Base-by-base conservation (phyloP, 2,888 invertebrate genomes). In the Drosophila pullipes region DNA sequence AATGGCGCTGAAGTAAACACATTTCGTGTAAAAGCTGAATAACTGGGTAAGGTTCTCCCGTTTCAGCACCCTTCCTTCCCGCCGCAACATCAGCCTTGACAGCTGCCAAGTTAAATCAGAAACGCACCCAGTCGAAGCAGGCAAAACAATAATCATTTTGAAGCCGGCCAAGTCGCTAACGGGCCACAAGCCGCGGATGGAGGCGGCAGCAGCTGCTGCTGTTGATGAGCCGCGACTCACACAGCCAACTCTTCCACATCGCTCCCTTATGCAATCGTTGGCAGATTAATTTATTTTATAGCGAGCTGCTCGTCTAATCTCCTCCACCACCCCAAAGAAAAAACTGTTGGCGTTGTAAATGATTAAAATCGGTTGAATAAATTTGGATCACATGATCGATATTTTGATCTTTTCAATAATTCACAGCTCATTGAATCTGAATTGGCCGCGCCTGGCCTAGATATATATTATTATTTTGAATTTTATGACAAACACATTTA, bases 1-100 rank as follows among this genome's bases (percentile, higher is more conserved):
- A 85, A 85, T 85, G 85, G 89, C 86, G 67, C 82, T 81, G 85
- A 83, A 88, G 85, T 82, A 85, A 88, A 84, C 86, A 88, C 84
- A 84, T 78, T 69, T 78, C 74, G 84, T 85, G 86, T 83, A 76
- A 87, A 87, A 85, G 78, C 70, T 65, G 70, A 67, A 66, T 58
- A 77, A 70, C 82, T 60, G 68, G 62, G 60, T 66, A 55, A 61
- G 37, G 6, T 7, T 37, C 37, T 18, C 3, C 18, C 37, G 6
- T 37, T 18, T 18, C 37, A 7, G 44, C 44, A 6, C 11, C 22
- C 44, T 22, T 5, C 5, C 22, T 22, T 22, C 44, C 44, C 11
- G 44, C 2, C 22, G 22, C 22, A 59, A 54, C 63, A 62, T 28
- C 49, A 47, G 55, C 39, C 11, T 44, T 44, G 39, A 35, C 35